Percentiles rank a stretch among this genome's conserved stretches.
Evolutionary conservation across 2,797 vertebrate species (phyloP).

Genomic region (Pangasius larnaudii): DNA sequence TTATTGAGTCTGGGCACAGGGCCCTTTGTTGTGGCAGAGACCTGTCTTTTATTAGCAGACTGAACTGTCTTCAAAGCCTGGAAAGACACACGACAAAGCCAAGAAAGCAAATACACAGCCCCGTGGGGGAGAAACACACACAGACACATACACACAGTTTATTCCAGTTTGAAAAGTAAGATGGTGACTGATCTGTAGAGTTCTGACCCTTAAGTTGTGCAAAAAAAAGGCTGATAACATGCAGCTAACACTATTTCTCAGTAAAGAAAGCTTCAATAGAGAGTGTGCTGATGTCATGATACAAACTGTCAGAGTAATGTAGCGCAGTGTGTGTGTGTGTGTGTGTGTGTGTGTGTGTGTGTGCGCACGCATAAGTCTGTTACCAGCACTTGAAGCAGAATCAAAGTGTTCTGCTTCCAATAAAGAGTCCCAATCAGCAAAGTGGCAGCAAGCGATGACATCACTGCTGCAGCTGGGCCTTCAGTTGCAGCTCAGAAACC

Average conservation of each 20-base stretch:
- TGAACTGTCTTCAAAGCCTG: slow-evolving; percentile 88
- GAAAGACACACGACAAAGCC: slow-evolving; percentile 82
- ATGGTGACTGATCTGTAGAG: slow-evolving; percentile 24
- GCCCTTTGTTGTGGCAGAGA: slow-evolving; percentile 86
- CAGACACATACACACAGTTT: slow-evolving; percentile 60
- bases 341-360: slow-evolving; percentile 28
- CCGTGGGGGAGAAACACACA: slow-evolving; percentile 66
- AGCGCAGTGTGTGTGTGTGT: slow-evolving; percentile 35
- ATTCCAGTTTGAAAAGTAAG: slow-evolving; percentile 48
- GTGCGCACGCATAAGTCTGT: slow-evolving; percentile 39
- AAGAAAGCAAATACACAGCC: slow-evolving; percentile 79
- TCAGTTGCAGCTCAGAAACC: slow-evolving; percentile 76
- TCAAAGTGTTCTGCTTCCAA: slow-evolving; percentile 90
- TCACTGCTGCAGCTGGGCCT: slow-evolving; percentile 91
- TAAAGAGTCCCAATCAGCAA: slow-evolving; percentile 89
- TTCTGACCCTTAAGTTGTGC: slow-evolving; percentile 7
- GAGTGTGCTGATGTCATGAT: slow-evolving; percentile 60
- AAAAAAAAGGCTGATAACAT: background rate
- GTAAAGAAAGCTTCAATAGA: background rate
- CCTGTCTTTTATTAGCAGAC: slow-evolving; percentile 85
- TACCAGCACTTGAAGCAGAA: slow-evolving; percentile 74
- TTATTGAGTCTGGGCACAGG: slow-evolving; percentile 79
- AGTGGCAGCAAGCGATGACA: slow-evolving; percentile 87
- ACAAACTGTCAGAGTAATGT: slow-evolving; percentile 53
- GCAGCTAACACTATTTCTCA: slow-evolving; percentile 5